A percentile compares a stretch with the other conserved stretches of the same genome.
These are phyloP conservation scores for Acleris literana DNA, from an alignment of 2,888 invertebrate genomes.

Conservation along the genomic window DNA sequence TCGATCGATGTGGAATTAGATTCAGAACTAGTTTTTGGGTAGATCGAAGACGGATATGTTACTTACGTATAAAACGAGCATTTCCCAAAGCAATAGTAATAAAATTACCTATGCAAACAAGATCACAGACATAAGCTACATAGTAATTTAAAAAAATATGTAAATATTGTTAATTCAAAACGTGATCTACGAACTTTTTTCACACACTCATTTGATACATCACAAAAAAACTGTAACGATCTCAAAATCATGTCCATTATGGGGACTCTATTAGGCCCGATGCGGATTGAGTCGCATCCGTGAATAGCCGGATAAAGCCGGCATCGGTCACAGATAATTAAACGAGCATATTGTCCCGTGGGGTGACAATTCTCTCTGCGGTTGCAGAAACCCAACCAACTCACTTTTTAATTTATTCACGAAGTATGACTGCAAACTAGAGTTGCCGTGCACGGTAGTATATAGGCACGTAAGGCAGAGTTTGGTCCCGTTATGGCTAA, in stretches of 20 bases:
- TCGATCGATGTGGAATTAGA: too few relatives aligned
- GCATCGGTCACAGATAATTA: conserved; percentile 76
- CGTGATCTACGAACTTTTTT: not conserved
- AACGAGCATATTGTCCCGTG: conserved; percentile 56
- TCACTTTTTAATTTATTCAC: not conserved
- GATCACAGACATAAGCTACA: too few relatives aligned
- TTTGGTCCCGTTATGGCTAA: too few relatives aligned
- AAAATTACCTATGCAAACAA: too few relatives aligned
- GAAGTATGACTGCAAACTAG: too few relatives aligned
- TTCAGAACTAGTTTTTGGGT: too few relatives aligned
- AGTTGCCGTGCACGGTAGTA: too few relatives aligned
- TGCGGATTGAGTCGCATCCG: conserved; percentile 13
- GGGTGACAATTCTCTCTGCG: conserved; percentile 45
- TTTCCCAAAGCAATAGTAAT: too few relatives aligned
- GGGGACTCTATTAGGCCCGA: conserved; percentile 14
- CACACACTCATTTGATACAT: not conserved
- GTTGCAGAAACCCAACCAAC: not conserved
- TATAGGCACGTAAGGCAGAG: too few relatives aligned
- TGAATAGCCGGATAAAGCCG: conserved; percentile 64
- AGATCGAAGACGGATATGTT: too few relatives aligned
- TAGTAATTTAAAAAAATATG: too few relatives aligned
- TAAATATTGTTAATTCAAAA: not conserved
- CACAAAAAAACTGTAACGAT: conserved; percentile 15
- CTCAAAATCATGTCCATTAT: conserved; percentile 15
- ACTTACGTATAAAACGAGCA: too few relatives aligned